A percentile compares a stretch with the other conserved stretches of the same genome.
These are phyloP conservation scores for Invenusta paracnida DNA, from an alignment of 2,888 invertebrate species.

Conservation along the genomic window DNA sequence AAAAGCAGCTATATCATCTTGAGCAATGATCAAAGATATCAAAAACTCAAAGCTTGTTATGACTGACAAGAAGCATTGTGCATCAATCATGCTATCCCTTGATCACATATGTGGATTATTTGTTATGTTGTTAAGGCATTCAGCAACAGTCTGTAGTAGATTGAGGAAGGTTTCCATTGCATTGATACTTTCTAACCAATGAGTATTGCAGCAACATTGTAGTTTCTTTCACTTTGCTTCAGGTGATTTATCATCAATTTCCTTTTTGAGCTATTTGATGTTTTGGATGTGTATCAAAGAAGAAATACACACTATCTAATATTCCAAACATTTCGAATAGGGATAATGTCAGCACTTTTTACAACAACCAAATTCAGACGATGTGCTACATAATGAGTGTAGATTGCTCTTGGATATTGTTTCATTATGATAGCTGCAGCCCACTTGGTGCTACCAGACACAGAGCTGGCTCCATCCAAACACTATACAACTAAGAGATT, in stretches of 20 bases:
- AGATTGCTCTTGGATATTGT: slow-evolving; percentile 17
- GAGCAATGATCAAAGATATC: not conserved
- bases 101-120: not conserved
- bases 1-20: not conserved
- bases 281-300: slow-evolving; percentile 25
- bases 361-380: slow-evolving; percentile 13
- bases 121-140: not conserved
- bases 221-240: not conserved
- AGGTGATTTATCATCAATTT: not conserved
- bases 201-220: slow-evolving; percentile 7
- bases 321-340: slow-evolving; percentile 27
- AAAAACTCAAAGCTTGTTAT: slow-evolving; percentile 14
- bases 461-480: not conserved
- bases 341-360: slow-evolving; percentile 12
- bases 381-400: slow-evolving; percentile 27
- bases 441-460: not conserved
- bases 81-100: not conserved
- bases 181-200: slow-evolving; percentile 22
- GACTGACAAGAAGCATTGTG: not conserved
- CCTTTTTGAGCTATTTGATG: not conserved
- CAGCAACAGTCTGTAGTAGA: not conserved
- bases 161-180: slow-evolving; percentile 14
- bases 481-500: slow-evolving; percentile 6
- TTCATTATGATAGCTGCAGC: not conserved
- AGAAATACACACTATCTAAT: not conserved